Conservation (phyloP, 1,140 invertebrate species). For the Paraescarpia echinospica region DNA sequence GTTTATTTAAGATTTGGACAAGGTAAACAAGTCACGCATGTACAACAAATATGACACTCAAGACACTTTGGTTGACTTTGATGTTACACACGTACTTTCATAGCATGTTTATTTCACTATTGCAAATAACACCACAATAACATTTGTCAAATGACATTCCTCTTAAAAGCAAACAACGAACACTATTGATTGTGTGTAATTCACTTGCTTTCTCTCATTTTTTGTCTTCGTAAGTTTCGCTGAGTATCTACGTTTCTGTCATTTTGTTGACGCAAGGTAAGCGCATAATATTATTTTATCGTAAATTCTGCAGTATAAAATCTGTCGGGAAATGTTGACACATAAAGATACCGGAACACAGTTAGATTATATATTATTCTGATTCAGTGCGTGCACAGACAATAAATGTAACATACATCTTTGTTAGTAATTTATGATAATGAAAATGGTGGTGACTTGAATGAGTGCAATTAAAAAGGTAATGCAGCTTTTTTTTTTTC, state of each 20-base stretch:
- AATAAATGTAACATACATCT: not conserved
- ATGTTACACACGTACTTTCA: not conserved
- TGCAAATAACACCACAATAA: too few species aligned
- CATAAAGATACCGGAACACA: too few species aligned
- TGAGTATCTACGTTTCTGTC: too few species aligned
- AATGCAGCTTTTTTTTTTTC: not conserved
- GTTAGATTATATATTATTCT: not conserved
- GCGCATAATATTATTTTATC: too few species aligned
- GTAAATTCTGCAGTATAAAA: too few species aligned
- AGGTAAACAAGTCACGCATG: not conserved
- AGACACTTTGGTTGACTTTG: not conserved
- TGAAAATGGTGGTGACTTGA: not conserved
- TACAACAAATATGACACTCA: not conserved
- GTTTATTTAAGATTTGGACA: not conserved
- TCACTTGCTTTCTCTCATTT: too few species aligned
- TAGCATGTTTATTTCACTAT: too few species aligned
- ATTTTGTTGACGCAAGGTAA: too few species aligned
- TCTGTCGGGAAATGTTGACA: too few species aligned
- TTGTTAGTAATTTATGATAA: not conserved
- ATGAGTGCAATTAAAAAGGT: not conserved
- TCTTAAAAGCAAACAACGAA: not conserved
- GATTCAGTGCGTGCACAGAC: not conserved
- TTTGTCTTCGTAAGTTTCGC: too few species aligned
- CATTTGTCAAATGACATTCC: not conserved
- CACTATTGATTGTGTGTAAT: not conserved